Evolutionary conservation across 2,113 vertebrate genomes (phyloP).

Genomic region (Oenanthe oenanthe): DNA sequence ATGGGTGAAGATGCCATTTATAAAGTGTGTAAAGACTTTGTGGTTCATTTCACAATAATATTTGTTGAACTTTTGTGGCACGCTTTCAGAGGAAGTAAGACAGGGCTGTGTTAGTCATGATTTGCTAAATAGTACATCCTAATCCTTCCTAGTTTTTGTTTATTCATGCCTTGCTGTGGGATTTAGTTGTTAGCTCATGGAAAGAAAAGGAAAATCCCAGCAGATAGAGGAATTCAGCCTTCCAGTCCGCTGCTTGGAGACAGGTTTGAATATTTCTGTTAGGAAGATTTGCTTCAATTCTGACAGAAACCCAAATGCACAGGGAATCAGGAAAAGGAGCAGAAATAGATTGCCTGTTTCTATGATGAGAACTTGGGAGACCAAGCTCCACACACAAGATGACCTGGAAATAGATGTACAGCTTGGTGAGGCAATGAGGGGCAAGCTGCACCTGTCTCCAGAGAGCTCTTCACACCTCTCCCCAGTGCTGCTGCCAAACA

Average conservation of each 20-base stretch:
- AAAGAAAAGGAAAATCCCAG: conserved; percentile 65
- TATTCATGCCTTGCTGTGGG: conserved; percentile 71
- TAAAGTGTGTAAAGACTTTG: conserved; percentile 61
- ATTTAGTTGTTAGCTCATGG: conserved; percentile 71
- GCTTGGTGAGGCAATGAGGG: fast-evolving
- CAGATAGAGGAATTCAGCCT: conserved; percentile 65
- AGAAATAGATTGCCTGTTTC: background rate
- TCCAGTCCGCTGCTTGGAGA: conserved; percentile 65
- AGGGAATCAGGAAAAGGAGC: background rate
- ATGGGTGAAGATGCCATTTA: conserved; percentile 58
- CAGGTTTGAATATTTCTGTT: conserved; percentile 62
- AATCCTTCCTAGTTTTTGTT: conserved; percentile 77
- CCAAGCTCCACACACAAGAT: background rate
- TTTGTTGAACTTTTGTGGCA: conserved; percentile 73
- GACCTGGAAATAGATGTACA: background rate
- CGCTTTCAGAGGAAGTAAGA: conserved; percentile 71
- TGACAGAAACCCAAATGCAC: background rate
- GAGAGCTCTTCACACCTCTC: background rate
- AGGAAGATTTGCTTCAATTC: background rate
- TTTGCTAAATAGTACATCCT: conserved; percentile 70
- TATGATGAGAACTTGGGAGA: background rate
- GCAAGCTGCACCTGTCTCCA: background rate
- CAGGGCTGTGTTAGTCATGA: conserved; percentile 68
- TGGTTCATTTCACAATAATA: conserved; percentile 72
- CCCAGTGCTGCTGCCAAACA: background rate